Percentiles rank a stretch among this genome's conserved stretches.
phyloP scores from a whole-genome alignment of 2,888 invertebrate genomes.

The Xylota sylvarum region DNA sequence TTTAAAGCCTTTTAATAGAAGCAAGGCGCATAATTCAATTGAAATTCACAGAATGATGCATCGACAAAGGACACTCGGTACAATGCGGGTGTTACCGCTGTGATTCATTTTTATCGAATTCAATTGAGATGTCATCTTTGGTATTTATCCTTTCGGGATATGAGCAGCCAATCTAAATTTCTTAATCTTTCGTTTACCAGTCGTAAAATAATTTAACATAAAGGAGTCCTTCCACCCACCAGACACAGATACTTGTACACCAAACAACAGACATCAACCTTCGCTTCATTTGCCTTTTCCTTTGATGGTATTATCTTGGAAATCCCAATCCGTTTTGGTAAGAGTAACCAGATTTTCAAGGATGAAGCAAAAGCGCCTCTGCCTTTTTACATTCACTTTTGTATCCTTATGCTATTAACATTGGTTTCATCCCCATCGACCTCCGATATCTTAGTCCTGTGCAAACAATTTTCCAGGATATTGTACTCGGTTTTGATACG shows the following conservation, averaged over 20 bases:
- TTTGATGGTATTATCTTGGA: conserved; percentile 61
- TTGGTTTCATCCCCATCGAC: neutral
- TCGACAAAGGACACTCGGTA: neutral
- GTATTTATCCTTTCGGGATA: too few species aligned
- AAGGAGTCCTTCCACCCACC: conserved; percentile 8
- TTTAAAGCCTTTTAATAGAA: conserved; percentile 40
- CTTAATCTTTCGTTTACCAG: conserved; percentile 32
- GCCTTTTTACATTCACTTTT: conserved; percentile 13
- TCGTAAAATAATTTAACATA: conserved; percentile 7
- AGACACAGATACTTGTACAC: conserved; percentile 6
- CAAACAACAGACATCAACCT: conserved; percentile 36
- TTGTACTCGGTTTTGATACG: conserved; percentile 59
- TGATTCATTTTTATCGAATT: neutral
- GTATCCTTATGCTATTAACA: conserved; percentile 7
- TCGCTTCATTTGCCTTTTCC: conserved; percentile 58
- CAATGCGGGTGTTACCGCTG: neutral
- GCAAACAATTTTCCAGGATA: conserved; percentile 64
- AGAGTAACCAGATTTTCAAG: conserved; percentile 42
- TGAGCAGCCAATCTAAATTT: conserved; percentile 42
- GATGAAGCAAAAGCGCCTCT: conserved; percentile 8
- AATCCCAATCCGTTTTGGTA: conserved; percentile 63
- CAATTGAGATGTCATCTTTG: neutral
- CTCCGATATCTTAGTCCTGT: conserved; percentile 1
- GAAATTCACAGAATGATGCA: conserved; percentile 11
- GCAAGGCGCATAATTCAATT: conserved; percentile 26